Conservation (phyloP, 2,113 vertebrate genomes). For the Chionodraco myersi region DNA sequence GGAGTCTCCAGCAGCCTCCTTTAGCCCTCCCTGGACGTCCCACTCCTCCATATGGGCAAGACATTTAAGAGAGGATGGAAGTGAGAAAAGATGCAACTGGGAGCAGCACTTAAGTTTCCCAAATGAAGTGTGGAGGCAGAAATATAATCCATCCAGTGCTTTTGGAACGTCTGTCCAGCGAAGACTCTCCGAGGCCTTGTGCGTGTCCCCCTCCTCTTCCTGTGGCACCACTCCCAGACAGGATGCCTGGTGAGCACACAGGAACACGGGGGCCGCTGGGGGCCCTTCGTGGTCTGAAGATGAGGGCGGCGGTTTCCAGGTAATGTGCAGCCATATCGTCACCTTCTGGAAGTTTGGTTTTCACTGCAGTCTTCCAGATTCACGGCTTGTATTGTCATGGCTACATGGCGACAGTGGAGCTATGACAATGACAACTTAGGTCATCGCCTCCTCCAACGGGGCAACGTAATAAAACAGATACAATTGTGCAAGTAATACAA, state of each 20-base stretch:
- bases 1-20: slow-evolving; percentile 69
- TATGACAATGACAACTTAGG: too few relatives aligned
- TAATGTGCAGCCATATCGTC: slow-evolving; percentile 52
- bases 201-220: slow-evolving; percentile 16
- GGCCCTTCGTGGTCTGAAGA: slow-evolving; percentile 69
- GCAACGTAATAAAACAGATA: too few relatives aligned
- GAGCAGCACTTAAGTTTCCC: not conserved
- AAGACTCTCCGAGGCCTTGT: slow-evolving; percentile 49
- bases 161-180: slow-evolving; percentile 30
- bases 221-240: slow-evolving; percentile 61
- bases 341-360: too few relatives aligned
- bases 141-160: not conserved
- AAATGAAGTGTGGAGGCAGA: slow-evolving; percentile 13
- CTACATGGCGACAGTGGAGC: too few relatives aligned
- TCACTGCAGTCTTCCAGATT: too few relatives aligned
- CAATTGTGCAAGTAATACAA: too few relatives aligned
- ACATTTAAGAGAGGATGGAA: slow-evolving; percentile 34
- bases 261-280: slow-evolving; percentile 52
- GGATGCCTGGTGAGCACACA: slow-evolving; percentile 72
- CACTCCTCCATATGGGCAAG: slow-evolving; percentile 37
- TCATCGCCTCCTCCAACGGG: too few relatives aligned
- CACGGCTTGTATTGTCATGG: too few relatives aligned
- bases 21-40: slow-evolving; percentile 65
- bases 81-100: slow-evolving; percentile 9
- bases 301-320: slow-evolving; percentile 80